These are phyloP conservation scores for Sycobia sp. DNA, from an alignment of 1,140 invertebrate species.

Conservation along the genomic window DNA sequence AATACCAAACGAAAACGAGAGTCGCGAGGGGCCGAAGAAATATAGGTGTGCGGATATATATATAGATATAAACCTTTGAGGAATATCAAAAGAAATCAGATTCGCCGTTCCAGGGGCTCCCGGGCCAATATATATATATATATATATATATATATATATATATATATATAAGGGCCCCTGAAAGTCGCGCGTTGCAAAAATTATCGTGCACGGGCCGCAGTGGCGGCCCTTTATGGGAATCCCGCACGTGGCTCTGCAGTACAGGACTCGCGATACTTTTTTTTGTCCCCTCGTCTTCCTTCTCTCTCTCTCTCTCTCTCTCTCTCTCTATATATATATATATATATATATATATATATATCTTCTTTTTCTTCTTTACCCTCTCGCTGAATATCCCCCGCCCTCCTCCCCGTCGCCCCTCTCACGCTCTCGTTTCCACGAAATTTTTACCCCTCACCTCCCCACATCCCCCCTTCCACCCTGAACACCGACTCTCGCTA, in stretches of 20 bases:
- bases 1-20: background rate
- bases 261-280: background rate
- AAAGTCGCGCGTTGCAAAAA: conserved; percentile 23
- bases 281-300: background rate
- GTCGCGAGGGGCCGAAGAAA: background rate
- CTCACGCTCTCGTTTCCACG: no score
- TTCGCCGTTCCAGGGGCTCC: background rate
- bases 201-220: conserved; percentile 23
- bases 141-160: no score
- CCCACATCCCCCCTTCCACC: no score
- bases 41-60: background rate
- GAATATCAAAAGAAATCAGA: conserved; percentile 32
- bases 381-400: background rate
- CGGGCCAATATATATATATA: no score
- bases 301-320: conserved; percentile 1
- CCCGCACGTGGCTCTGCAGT: conserved; percentile 14
- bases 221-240: background rate
- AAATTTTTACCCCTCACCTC: no score
- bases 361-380: background rate
- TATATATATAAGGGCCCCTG: background rate
- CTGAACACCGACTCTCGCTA: background rate
- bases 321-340: no score
- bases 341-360: no score
- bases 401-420: background rate
- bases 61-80: background rate